Evolutionary conservation across 1,140 invertebrate species (phyloP), one percentile per base, ranked within the genome.

Genomic region (Dufourea novaeangliae): DNA sequence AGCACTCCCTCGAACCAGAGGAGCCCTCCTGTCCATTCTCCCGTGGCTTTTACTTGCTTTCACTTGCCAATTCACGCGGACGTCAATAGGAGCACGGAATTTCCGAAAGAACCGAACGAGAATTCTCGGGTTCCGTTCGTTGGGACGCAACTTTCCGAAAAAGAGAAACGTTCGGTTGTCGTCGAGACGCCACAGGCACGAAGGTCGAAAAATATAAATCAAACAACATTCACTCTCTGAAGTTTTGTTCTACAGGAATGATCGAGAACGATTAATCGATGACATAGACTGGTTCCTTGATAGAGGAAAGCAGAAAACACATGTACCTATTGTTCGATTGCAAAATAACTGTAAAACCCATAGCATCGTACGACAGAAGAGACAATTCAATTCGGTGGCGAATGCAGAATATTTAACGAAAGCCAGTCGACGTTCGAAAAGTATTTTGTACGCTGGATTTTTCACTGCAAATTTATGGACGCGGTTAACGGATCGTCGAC

Each of bases 381-480:
- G 57, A 70, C 79, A 73, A 73, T 81, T 81, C 68, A 68, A 79
- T 79, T 79, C 63, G 76, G 27, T 66, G 52, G 39, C 63, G 62
- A 82, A 66, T 67, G 54, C 66, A 37, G 50, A 61, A 69, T 82
- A 82, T 82, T 82, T 76, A 79, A 64, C 71, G 34, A 32, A 66
- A 32, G 66, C 57, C 77, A 57, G 76, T 76, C 80, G 80, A 54
- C 59, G 78, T 64, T 67, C 70, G 80, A 69, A 79, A 79, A 79
- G 64, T 69, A 79, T 82, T 76, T 82, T 41, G 80, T 80, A 71
- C 71, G 80, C 46, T 59, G 66, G 37, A 80, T 82, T 76, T 80
- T 80, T 76, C 52, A 39, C 32, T 29, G 22, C 56, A 46, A 82
- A 80, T 80, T 80, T 80, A 80, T 71, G 67, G 57, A 34, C 61